Evolutionary conservation across 2,888 invertebrate species (phyloP).

Genomic region (Halocaridina rubra): DNA sequence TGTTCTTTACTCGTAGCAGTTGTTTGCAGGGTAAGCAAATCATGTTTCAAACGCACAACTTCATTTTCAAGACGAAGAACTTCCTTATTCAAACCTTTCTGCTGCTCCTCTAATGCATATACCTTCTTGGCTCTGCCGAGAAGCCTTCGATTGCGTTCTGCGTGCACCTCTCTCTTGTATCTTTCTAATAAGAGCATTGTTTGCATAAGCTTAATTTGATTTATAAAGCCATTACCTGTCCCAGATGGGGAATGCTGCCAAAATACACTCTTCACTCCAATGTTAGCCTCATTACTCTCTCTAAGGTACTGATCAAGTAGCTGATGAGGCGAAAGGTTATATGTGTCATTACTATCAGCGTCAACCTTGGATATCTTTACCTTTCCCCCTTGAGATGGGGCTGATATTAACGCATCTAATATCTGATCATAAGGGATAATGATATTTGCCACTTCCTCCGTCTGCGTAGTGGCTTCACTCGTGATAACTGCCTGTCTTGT

Average conservation of each 20-base stretch:
- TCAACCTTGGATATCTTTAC: not conserved
- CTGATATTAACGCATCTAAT: conserved; percentile 43
- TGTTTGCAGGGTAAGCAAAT: conserved; percentile 5
- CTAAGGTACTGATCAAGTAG: conserved; percentile 43
- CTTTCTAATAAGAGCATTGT: conserved; percentile 58
- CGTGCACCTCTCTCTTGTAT: conserved; percentile 63
- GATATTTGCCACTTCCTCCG: conserved; percentile 44
- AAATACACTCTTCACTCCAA: conserved; percentile 10
- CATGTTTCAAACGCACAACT: conserved; percentile 30
- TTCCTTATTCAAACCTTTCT: conserved; percentile 25
- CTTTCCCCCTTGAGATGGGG: not conserved
- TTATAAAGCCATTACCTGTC: conserved; percentile 29
- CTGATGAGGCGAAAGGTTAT: conserved; percentile 45
- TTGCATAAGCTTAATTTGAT: conserved; percentile 55
- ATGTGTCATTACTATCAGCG: not conserved
- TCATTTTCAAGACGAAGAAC: conserved; percentile 38
- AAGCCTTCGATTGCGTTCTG: conserved; percentile 61
- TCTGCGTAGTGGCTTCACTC: conserved; percentile 51
- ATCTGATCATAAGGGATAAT: conserved; percentile 61
- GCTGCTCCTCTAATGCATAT: conserved; percentile 46
- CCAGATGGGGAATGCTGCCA: conserved; percentile 21
- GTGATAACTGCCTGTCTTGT: conserved; percentile 46
- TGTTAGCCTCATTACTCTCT: conserved; percentile 12
- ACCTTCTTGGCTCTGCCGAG: conserved; percentile 45
- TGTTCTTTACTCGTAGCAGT: conserved; percentile 38